Conservation (phyloP, 2,797 vertebrate species). For the Alectoris magna region DNA sequence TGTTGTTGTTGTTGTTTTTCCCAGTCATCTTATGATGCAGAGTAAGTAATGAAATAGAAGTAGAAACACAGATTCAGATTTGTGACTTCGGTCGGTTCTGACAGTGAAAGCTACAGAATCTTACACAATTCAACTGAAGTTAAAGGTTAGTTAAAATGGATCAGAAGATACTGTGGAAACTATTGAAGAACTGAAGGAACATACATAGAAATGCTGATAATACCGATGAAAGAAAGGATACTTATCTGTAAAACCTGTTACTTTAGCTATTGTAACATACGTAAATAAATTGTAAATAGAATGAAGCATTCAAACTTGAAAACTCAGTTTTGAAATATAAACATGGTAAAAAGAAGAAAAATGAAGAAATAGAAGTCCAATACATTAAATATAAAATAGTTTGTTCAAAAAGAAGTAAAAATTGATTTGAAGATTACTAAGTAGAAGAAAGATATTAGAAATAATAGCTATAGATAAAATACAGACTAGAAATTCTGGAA, state of each 20-base stretch:
- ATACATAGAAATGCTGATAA: conserved; percentile 32
- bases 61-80: not conserved
- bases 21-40: not conserved
- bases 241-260: not conserved
- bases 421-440: not conserved
- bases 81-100: not conserved
- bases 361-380: not conserved
- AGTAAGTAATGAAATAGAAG: not conserved
- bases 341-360: not conserved
- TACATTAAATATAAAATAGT: not conserved
- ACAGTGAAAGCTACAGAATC: not conserved
- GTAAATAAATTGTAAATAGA: not conserved
- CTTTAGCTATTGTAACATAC: conserved; percentile 3
- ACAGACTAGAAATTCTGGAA: not conserved
- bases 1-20: too few species aligned
- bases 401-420: not conserved
- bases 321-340: not conserved
- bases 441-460: not conserved
- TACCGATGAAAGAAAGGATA: not conserved
- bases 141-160: not conserved
- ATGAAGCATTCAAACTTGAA: not conserved
- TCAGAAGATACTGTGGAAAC: not conserved
- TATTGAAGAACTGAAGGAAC: not conserved
- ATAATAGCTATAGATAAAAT: not conserved
- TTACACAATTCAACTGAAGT: not conserved